Evolutionary conservation across 1,140 invertebrate species (phyloP), one percentile per base, ranked within the genome.

Genomic region (Pantala flavescens): DNA sequence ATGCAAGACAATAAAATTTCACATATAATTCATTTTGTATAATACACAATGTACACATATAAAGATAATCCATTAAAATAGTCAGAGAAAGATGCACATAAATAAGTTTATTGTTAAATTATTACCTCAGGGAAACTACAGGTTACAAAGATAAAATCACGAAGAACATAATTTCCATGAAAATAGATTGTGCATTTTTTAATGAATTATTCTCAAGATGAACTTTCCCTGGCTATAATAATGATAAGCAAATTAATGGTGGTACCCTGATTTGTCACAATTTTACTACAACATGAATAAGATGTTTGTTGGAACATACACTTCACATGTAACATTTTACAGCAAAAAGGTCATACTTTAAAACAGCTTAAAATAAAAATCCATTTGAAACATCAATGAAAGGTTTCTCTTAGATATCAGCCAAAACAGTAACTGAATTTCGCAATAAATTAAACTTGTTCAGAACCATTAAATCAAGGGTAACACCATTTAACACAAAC

Each of bases 1-100:
- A 63, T 63, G n/a, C 49, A 63, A 63, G 49, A 63, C 49, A 63
- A 63, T 63, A 63, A 63, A 63, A 63, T 63, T 63, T 63, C 49
- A 63, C 49, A 63, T 63, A 63, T 63, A 63, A 63, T 63, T 63
- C 49, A 63, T 63, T 63, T 19, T 63, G n/a, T 63, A 63, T 63
- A 63, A 63, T 63, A 63, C 49, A 63, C 49, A 63, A 63, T 63
- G 49, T 63, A 63, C 49, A 63, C 12, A 12, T 63, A 63, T 63
- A 63, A 63, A 63, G 49, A 63, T 63, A 63, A 63, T 19, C 5
- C 49, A 63, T 63, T 63, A 63, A 63, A 63, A 63, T 63, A 63
- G 49, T 63, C 49, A 63, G 49, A 63, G 49, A 63, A 63, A 63
- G 49, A 63, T 63, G 49, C 49, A 63, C 49, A 63, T 63, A 63